Base-by-base conservation (phyloP, 2,113 vertebrate genomes). In the Tetrao urogallus region DNA sequence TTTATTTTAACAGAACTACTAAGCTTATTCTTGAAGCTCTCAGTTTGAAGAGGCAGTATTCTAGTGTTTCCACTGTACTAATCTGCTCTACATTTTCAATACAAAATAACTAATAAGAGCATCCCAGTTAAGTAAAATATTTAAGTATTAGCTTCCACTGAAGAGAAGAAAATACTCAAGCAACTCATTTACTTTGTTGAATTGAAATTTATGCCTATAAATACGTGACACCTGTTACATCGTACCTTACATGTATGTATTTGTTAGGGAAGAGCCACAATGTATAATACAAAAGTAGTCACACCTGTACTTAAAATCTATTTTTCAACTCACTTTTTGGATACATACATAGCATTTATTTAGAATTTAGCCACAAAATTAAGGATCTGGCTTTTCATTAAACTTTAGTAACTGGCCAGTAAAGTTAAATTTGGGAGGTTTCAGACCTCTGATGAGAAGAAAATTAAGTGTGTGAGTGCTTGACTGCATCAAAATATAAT, bases 111-210 rank as follows among this genome's bases (percentile, higher is more conserved):
- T 24, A 15, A 27, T 8, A 78, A 42, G 3, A 2, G 27, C 78
- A 52, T 1, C 13, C 52, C 47, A 48, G 9, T 57, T 76, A 2
- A 78, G 13, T 5, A 52, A 82, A 79, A 45, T 34, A 72, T 17
- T 79, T 38, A 61, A 64, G 36, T 82, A 42, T 71, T 82, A 63
- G 11, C 43, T 82, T 11, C 19, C 2, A 4, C 79, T 79, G 28
- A 69, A 47, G 11, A 47, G 15, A 84, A 82, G 8, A 9, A 4
- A 20, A 42, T 22, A 80, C 16, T 47, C 21, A 40, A 28, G 19
- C 7, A 1, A 7, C 18, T 48, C 45, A 18, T 2, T 1, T 47
- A 36, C 3, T 9, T 3, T 24, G 8, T 0, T 57, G 22, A 67
- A 22, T 2, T 65, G 21, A 57, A 61, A 74, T 66, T 66, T 63